A percentile compares a stretch with the other conserved stretches of the same genome.
Conservation (phyloP, 2,797 vertebrate species). For the Myripristis jacobus region DNA sequence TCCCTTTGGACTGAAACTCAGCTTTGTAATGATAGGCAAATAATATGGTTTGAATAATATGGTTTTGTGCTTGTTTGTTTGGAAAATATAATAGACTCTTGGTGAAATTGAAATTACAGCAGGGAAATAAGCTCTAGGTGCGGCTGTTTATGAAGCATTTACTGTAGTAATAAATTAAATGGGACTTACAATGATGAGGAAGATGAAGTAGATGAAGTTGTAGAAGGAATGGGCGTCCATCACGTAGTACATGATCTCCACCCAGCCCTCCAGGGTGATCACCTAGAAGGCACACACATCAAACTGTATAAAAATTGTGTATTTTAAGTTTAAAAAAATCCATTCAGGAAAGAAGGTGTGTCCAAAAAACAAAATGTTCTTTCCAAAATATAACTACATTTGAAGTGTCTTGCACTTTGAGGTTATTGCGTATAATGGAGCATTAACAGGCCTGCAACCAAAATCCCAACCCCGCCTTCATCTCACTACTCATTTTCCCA, state of each 20-base stretch:
- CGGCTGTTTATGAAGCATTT: background rate
- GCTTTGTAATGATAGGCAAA: background rate
- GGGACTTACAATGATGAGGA: constrained; percentile 97
- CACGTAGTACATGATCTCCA: constrained; percentile 99
- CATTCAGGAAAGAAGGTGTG: too few relatives aligned
- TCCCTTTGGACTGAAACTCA: background rate
- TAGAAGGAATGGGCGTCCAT: constrained; percentile 99
- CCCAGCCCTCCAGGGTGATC: constrained; percentile 98
- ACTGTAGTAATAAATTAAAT: background rate
- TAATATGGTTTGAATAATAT: background rate
- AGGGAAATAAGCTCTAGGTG: background rate
- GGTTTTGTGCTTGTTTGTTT: background rate
- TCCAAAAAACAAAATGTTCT: too few relatives aligned
- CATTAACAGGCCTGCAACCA: background rate
- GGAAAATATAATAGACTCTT: background rate
- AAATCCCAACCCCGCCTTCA: constrained; percentile 4
- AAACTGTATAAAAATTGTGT: too few relatives aligned
- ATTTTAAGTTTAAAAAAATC: too few relatives aligned
- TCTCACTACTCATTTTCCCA: background rate
- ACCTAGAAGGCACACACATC: constrained; percentile 90
- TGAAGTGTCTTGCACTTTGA: too few relatives aligned
- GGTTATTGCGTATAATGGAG: too few relatives aligned
- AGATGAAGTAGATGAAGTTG: constrained; percentile 99
- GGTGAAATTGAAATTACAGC: background rate
- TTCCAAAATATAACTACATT: too few relatives aligned